Evolutionary conservation across 35 echinoderm and acorn worm species (phyloP).

Genomic region (Chiridota heheva): DNA sequence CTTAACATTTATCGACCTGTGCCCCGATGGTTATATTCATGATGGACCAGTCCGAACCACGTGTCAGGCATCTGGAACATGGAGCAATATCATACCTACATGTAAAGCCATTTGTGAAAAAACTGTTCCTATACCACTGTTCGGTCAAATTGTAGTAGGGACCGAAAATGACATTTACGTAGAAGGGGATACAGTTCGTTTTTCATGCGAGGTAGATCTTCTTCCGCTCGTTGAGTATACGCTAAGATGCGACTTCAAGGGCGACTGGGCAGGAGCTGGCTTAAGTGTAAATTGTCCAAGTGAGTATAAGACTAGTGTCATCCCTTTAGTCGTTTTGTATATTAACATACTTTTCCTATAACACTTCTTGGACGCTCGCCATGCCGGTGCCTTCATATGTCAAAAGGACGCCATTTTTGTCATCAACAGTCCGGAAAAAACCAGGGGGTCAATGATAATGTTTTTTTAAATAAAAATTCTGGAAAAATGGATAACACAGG

Average conservation of each 20-base stretch:
- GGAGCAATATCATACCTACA: constrained; percentile 4
- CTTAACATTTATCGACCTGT: neutral
- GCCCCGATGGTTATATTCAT: constrained; percentile 24
- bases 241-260: constrained; percentile 3
- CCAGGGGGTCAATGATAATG: too few species aligned
- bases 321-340: too few species aligned
- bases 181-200: neutral
- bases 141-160: constrained; percentile 18
- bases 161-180: neutral
- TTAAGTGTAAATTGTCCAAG: neutral
- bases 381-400: too few species aligned
- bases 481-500: too few species aligned
- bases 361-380: too few species aligned
- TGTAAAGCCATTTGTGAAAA: neutral
- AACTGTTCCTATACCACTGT: constrained; percentile 3
- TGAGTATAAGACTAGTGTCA: constrained; percentile 12
- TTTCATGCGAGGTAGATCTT: neutral
- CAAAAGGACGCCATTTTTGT: too few species aligned
- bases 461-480: too few species aligned
- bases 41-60: neutral
- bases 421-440: too few species aligned
- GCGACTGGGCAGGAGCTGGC: constrained; percentile 24
- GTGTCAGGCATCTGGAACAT: neutral
- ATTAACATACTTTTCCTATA: too few species aligned
- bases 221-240: neutral